Conservation (phyloP, 2,113 vertebrate genomes). For the Malurus alboscapulatus region DNA sequence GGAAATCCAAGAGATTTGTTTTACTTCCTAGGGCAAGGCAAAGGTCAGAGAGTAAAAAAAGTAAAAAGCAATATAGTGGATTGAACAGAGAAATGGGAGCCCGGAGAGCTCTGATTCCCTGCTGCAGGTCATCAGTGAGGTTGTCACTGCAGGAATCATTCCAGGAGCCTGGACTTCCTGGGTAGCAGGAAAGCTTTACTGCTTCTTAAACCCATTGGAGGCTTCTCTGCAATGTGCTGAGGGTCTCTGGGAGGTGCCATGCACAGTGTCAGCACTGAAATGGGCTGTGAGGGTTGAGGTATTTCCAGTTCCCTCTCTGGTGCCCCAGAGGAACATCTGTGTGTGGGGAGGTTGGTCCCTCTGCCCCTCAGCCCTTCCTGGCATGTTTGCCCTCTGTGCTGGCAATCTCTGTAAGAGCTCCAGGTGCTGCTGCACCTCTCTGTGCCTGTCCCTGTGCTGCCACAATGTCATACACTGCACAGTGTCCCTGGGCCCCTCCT, state of each 20-base stretch:
- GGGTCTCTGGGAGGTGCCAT: neutral
- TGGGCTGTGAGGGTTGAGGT: neutral
- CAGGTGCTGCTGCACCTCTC: neutral
- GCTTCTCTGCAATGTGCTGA: fast-evolving
- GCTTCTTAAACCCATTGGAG: neutral
- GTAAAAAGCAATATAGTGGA: neutral
- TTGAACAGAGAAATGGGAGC: neutral
- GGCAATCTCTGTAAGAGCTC: neutral
- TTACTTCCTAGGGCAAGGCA: neutral
- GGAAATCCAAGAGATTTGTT: neutral
- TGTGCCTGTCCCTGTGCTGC: neutral
- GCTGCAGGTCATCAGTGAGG: neutral
- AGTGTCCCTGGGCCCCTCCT: neutral
- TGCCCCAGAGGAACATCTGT: neutral
- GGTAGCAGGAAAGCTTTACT: neutral
- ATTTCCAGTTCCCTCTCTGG: neutral
- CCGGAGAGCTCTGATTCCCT: neutral
- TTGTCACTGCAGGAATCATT: neutral
- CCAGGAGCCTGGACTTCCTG: neutral
- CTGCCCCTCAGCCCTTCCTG: neutral
- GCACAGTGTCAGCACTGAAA: neutral
- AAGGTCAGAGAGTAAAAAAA: neutral
- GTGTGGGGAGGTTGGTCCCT: neutral
- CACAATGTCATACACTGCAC: neutral
- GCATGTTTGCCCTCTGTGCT: fast-evolving